Evolutionary conservation across 2,888 invertebrate genomes (phyloP).

Genomic region (Tiliacea citrago): DNA sequence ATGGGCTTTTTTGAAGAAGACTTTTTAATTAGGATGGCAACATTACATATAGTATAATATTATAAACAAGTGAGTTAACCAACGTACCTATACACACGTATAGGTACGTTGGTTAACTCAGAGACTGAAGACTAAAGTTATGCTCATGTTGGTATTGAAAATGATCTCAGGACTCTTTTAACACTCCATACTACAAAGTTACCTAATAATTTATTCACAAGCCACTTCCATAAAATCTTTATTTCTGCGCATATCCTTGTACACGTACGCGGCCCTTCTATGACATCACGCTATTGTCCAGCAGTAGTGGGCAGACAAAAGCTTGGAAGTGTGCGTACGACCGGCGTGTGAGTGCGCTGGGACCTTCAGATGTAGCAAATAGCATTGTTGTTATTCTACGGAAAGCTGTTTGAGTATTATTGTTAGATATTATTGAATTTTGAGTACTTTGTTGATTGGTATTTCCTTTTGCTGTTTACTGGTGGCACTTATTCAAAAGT

Average conservation of each 20-base stretch:
- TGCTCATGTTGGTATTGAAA: not conserved
- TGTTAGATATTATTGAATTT: constrained; percentile 54
- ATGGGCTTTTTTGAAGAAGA: not conserved
- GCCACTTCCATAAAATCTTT: constrained; percentile 44
- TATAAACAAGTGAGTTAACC: not conserved
- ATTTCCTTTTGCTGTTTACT: constrained; percentile 28
- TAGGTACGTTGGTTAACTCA: too few species aligned
- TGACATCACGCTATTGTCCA: constrained; percentile 88
- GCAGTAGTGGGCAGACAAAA: constrained; percentile 86
- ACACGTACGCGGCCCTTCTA: constrained; percentile 71
- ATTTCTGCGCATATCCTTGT: constrained; percentile 40
- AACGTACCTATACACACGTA: not conserved
- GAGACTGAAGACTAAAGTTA: not conserved
- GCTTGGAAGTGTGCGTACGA: constrained; percentile 74
- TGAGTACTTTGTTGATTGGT: constrained; percentile 42
- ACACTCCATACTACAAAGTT: not conserved
- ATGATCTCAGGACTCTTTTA: not conserved
- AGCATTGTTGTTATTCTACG: constrained; percentile 53
- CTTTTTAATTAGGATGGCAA: too few species aligned
- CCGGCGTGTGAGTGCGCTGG: constrained; percentile 59
- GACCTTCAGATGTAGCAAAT: constrained; percentile 58
- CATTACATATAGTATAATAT: not conserved
- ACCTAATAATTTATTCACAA: constrained; percentile 10
- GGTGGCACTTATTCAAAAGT: not conserved
- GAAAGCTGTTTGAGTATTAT: constrained; percentile 55